Base-by-base conservation (phyloP, 1,140 invertebrate genomes). In the Mamestra configurata region DNA sequence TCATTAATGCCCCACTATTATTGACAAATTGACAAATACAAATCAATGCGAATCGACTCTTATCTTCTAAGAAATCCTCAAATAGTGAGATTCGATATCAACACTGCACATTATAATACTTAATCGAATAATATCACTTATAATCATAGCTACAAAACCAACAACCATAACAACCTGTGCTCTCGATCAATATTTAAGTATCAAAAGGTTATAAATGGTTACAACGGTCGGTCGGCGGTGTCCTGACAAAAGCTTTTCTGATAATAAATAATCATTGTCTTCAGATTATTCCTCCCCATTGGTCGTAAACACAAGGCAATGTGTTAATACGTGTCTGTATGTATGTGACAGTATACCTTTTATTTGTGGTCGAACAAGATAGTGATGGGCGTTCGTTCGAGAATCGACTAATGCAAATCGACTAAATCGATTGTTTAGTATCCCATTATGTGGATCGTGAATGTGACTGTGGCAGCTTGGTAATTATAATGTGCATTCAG, bases 191-290 rank as follows among this genome's bases (percentile, higher is more conserved):
- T 61, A 61, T 61, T 76, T 76, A 61, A 76, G 55, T 18, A 76
- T 35, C 73, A 49, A 76, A 61, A 76, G 55, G 82, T 83, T 90
- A 91, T 91, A 86, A 91, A 91, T 90, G 87, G 86, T 79, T 86
- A 85, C 84, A 88, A 80, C 76, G 83, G 71, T 40, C 79, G 84
- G 73, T 76, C 75, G 72, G 83, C 88, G 90, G 89, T 84, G 87
- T 82, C 77, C 85, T 85, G 86, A 91, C 91, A 93, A 93, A 93
- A 91, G 89, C 46, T 72, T 83, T 84, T 76, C 84, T 84, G 89
- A 86, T 84, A 80, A 90, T 92, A 92, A 92, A 93, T 90, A 89
- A 92, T 92, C 89, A 93, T 93, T 91, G 89, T 91, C 89, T 89
- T 85, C 80, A 76, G 79, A 89, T 90, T 93, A 92, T 92, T 89